Percentiles rank a stretch among this genome's conserved stretches.
Conservation (phyloP, 1,140 invertebrate species). For the Drosophila nigrodunni region DNA sequence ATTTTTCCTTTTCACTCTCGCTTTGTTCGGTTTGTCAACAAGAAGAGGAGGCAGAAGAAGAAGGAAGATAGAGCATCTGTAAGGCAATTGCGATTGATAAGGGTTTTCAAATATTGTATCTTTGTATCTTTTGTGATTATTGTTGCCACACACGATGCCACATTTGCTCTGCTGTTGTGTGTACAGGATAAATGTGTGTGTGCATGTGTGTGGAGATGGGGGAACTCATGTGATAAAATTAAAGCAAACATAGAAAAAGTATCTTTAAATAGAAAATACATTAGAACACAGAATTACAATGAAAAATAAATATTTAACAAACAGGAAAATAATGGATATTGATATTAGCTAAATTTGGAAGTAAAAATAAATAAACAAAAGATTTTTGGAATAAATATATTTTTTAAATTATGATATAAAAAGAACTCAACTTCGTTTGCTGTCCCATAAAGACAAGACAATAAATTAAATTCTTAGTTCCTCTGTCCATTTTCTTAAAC, state of each 20-base stretch:
- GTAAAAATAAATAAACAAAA: neutral
- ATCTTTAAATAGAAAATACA: neutral
- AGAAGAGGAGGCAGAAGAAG: neutral
- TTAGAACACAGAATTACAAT: neutral
- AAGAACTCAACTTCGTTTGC: too few species aligned
- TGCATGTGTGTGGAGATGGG: conserved; percentile 1
- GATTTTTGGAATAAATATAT: neutral
- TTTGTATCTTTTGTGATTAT: conserved; percentile 26
- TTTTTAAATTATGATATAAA: too few species aligned
- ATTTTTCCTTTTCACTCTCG: neutral
- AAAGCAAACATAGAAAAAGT: neutral
- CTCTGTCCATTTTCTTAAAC: neutral
- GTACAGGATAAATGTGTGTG: conserved; percentile 10
- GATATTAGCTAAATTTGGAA: neutral
- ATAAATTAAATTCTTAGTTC: neutral
- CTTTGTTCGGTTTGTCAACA: conserved; percentile 15
- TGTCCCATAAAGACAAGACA: neutral
- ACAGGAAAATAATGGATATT: too few species aligned
- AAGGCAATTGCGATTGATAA: conserved; percentile 57
- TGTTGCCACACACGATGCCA: conserved; percentile 41
- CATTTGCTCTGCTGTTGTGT: conserved; percentile 6
- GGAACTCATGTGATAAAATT: conserved; percentile 16
- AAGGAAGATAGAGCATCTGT: conserved; percentile 26
- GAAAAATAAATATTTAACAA: neutral
- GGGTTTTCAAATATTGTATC: conserved; percentile 50